Conservation (phyloP, 2,797 vertebrate species). For the Eremophila alpestris region DNA sequence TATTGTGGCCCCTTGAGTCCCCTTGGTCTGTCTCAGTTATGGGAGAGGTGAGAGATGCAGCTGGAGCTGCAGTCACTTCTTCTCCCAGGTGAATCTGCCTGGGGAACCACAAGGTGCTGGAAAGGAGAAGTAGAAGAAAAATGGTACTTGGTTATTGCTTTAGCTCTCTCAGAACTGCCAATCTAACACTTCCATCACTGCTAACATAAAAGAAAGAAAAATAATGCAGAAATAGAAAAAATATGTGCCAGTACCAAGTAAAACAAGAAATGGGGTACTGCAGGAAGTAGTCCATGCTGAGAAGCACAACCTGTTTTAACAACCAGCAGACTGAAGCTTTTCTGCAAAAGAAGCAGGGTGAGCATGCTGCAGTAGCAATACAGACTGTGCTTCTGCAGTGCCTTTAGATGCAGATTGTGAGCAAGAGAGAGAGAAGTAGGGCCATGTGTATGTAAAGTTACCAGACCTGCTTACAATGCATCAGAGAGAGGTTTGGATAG, state of each 20-base stretch:
- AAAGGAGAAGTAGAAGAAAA: not conserved
- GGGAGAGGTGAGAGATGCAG: not conserved
- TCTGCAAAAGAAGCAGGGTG: not conserved
- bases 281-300: not conserved
- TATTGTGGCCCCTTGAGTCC: not conserved
- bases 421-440: not conserved
- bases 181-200: not conserved
- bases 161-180: not conserved
- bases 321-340: not conserved
- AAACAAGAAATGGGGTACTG: not conserved
- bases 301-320: not conserved
- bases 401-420: not conserved
- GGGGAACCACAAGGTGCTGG: not conserved
- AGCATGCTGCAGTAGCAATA: not conserved
- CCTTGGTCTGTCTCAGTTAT: fast-evolving
- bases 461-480: not conserved
- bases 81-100: not conserved
- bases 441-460: not conserved
- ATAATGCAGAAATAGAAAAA: not conserved
- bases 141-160: not conserved
- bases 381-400: not conserved
- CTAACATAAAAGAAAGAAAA: not conserved
- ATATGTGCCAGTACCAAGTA: not conserved
- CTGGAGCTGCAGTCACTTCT: not conserved
- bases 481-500: not conserved